These are phyloP conservation scores for Monodelphis domestica DNA, from an alignment of 2,797 vertebrate genomes.

Conservation along the genomic window DNA sequence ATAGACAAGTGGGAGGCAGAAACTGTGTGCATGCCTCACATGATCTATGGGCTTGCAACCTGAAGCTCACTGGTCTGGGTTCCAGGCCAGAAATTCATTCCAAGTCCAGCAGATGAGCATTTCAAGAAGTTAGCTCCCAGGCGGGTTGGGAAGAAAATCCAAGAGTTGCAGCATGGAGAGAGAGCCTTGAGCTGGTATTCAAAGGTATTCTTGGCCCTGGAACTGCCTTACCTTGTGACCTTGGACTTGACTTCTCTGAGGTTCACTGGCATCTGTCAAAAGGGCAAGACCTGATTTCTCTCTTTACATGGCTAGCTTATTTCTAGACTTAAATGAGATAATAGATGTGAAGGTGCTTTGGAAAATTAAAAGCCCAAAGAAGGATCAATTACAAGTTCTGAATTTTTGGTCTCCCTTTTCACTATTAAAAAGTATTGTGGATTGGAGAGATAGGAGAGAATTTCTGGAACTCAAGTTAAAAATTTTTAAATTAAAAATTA, in stretches of 20 bases:
- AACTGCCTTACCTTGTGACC: not conserved
- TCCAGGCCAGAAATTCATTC: not conserved
- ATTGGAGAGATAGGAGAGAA: no score
- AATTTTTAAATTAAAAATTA: no score
- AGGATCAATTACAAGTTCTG: not conserved
- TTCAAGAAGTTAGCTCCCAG: not conserved
- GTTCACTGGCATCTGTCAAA: not conserved
- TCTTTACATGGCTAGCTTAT: not conserved
- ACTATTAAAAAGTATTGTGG: not conserved
- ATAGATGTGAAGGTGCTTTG: not conserved
- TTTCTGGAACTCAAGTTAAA: no score
- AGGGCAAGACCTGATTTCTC: not conserved
- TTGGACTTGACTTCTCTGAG: not conserved
- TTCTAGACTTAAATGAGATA: not conserved
- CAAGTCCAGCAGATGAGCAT: not conserved
- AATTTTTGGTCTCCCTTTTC: not conserved
- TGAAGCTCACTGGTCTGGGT: not conserved
- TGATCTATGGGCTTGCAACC: not conserved
- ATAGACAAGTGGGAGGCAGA: not conserved
- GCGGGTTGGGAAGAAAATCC: not conserved
- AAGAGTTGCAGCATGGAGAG: not conserved
- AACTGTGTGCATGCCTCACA: conserved; percentile 2
- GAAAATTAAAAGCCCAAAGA: not conserved
- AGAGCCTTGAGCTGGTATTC: not conserved
- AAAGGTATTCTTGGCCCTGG: not conserved